Percentiles rank a stretch among this genome's conserved stretches.
Evolutionary conservation across 2,888 invertebrate species (phyloP).

Genomic region (Venusia cambrica): DNA sequence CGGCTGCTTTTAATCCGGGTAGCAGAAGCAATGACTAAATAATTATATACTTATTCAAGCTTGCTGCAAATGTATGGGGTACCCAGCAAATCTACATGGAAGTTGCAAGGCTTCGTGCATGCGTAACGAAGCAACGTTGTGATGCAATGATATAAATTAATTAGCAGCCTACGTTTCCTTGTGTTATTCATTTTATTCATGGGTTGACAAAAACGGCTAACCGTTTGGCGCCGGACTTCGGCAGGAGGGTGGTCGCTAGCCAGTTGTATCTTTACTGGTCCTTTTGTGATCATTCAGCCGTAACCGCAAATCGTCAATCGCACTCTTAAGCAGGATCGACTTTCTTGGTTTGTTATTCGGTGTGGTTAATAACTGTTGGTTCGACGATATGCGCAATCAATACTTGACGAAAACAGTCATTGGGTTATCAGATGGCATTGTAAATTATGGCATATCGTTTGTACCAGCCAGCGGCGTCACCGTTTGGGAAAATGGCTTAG

Average conservation of each 20-base stretch:
- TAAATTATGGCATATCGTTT: slow-evolving; percentile 51
- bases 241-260: no score
- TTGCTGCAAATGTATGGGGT: no score
- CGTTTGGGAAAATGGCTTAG: slow-evolving; percentile 36
- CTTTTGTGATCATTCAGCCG: no score
- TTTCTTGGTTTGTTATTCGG: slow-evolving; percentile 31
- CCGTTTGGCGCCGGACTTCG: no score
- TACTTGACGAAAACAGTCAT: slow-evolving; percentile 52
- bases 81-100: slow-evolving; percentile 13
- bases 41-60: no score
- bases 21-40: no score
- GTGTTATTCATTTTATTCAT: no score
- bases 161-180: slow-evolving; percentile 37
- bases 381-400: slow-evolving; percentile 46
- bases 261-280: no score
- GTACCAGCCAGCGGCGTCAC: slow-evolving; percentile 64
- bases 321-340: slow-evolving; percentile 32
- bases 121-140: slow-evolving; percentile 19
- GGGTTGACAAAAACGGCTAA: no score
- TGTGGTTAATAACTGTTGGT: slow-evolving; percentile 30
- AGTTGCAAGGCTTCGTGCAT: slow-evolving; percentile 24
- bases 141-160: slow-evolving; percentile 33
- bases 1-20: no score
- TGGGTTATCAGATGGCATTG: slow-evolving; percentile 60
- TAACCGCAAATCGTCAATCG: no score